A percentile compares a stretch with the other conserved stretches of the same genome.
Evolutionary conservation across 2,888 invertebrate genomes (phyloP).

Genomic region (Cerceris rybyensis): DNA sequence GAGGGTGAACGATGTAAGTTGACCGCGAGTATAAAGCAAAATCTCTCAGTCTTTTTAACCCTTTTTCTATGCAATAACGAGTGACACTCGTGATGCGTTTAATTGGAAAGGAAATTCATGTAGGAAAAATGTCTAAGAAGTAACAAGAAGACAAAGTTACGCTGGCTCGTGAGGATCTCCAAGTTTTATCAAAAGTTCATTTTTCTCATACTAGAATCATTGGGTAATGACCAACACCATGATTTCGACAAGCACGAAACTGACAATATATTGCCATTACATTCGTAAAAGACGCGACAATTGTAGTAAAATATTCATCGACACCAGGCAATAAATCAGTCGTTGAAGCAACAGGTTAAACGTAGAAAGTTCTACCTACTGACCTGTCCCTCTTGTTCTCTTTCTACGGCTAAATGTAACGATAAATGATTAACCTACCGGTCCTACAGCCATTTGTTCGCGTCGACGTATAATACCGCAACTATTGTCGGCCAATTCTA

Average conservation of each 20-base stretch:
- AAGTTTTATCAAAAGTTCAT: no score
- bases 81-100: no score
- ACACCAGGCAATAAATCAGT: slow-evolving; percentile 60
- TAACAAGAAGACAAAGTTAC: no score
- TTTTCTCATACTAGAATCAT: no score
- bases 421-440: slow-evolving; percentile 50
- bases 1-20: no score
- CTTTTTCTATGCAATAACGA: no score
- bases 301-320: slow-evolving; percentile 65
- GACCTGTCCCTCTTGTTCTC: slow-evolving; percentile 28
- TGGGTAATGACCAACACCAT: no score
- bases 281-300: slow-evolving; percentile 27
- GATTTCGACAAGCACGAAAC: background rate
- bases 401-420: slow-evolving; percentile 19
- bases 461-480: slow-evolving; percentile 11
- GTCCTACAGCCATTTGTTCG: slow-evolving; percentile 16
- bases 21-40: no score
- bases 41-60: no score
- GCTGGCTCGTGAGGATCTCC: no score
- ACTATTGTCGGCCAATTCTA: background rate
- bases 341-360: slow-evolving; percentile 65
- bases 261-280: slow-evolving; percentile 43
- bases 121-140: no score
- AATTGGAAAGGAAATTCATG: no score
- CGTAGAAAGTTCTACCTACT: slow-evolving; percentile 53